Conservation (phyloP, 53 echinoderm and acorn worm species). For the Holothuria leucospilota region DNA sequence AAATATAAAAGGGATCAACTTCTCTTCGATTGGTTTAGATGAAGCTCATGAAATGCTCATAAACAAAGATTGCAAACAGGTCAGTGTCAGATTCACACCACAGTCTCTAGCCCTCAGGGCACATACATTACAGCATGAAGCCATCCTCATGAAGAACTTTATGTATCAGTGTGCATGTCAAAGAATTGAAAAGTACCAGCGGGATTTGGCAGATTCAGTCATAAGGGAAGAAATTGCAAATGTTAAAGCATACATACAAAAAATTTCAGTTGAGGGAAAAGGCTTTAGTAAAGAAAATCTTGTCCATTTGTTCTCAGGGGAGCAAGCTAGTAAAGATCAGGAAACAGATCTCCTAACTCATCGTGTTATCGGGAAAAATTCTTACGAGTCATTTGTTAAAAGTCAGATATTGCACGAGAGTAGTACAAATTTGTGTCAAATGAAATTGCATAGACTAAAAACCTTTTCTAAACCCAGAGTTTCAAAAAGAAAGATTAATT, state of each 20-base stretch:
- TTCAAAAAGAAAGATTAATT: conserved; percentile 49
- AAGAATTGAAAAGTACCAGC: conserved; percentile 16
- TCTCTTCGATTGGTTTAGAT: conserved; percentile 69
- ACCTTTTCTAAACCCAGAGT: conserved; percentile 73
- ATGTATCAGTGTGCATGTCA: conserved; percentile 33
- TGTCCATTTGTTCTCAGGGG: conserved; percentile 48
- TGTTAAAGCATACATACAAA: conserved; percentile 39
- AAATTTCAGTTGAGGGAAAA: not conserved
- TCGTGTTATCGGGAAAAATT: conserved; percentile 53
- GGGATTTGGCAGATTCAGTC: conserved; percentile 58
- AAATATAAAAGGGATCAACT: conserved; percentile 55
- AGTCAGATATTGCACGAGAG: conserved; percentile 48
- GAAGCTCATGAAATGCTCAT: conserved; percentile 74
- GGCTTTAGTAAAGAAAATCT: not conserved
- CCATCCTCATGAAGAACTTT: conserved; percentile 45
- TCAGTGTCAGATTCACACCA: not conserved
- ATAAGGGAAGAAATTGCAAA: conserved; percentile 56
- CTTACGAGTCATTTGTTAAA: conserved; percentile 48
- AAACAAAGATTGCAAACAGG: conserved; percentile 69
- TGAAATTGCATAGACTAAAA: conserved; percentile 49
- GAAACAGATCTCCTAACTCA: conserved; percentile 51
- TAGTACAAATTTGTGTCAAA: conserved; percentile 43
- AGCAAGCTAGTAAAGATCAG: conserved; percentile 43
- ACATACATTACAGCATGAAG: conserved; percentile 56
- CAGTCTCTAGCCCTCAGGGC: conserved; percentile 43